A percentile compares a stretch with the other conserved stretches of the same genome.
Evolutionary conservation across 2,113 vertebrate species (phyloP).

Genomic region (Aldabrachelys gigantea): DNA sequence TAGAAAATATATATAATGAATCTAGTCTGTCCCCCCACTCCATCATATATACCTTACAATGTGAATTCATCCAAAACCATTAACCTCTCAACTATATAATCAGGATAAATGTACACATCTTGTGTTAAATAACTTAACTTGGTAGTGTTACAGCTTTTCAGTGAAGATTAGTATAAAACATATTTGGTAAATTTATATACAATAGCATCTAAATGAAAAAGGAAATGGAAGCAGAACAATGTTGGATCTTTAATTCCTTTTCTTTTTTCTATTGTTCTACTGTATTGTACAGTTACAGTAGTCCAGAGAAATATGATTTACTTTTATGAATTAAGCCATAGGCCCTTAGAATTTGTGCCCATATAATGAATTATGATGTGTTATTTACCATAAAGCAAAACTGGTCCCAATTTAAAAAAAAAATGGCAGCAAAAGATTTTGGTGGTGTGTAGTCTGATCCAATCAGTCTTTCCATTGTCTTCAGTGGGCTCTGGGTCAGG

Average conservation of each 20-base stretch:
- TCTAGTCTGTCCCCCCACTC: background rate
- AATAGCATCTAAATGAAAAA: background rate
- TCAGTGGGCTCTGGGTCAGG: background rate
- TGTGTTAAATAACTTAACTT: background rate
- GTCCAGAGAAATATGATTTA: background rate
- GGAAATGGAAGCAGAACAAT: background rate
- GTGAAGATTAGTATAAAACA: background rate
- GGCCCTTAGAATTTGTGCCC: background rate
- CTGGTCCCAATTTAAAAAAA: background rate
- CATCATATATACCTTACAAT: background rate
- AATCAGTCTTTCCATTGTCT: background rate
- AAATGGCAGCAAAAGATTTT: background rate
- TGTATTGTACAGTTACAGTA: background rate
- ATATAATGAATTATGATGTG: background rate
- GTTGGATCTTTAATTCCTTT: background rate
- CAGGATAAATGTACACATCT: background rate
- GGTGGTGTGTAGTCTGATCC: background rate
- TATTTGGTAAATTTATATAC: background rate
- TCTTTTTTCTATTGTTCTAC: background rate
- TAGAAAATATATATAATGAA: conserved; percentile 8
- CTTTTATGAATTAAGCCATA: background rate
- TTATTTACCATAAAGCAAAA: background rate
- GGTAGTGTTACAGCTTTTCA: background rate
- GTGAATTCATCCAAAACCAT: background rate
- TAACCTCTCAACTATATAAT: background rate